phyloP scores from a whole-genome alignment of 2,113 vertebrate genomes.

The Sceloporus undulatus region DNA sequence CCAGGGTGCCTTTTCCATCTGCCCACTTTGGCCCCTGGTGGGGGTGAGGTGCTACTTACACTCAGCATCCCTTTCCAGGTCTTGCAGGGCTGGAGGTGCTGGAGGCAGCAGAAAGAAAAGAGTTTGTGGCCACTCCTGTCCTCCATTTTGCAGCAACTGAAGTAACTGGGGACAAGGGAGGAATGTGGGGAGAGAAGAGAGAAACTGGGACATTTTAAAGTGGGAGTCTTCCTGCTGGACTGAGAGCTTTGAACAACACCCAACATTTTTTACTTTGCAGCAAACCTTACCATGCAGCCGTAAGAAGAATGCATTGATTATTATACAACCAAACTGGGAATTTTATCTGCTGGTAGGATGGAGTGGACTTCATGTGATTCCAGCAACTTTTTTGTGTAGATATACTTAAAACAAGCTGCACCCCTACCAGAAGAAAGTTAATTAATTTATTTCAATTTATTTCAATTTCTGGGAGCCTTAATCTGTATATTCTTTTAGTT shows the following conservation, averaged over 20 bases:
- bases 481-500: background rate
- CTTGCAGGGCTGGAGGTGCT: no score
- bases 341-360: background rate
- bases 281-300: constrained; percentile 48
- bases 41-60: no score
- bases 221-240: background rate
- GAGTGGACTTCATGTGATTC: background rate
- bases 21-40: no score
- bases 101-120: no score
- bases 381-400: background rate
- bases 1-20: no score
- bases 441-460: no score
- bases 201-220: no score
- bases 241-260: background rate
- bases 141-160: no score
- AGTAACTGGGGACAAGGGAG: background rate
- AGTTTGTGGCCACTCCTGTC: no score
- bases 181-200: no score
- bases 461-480: background rate
- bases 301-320: constrained; percentile 35
- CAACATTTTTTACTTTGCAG: background rate
- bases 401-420: background rate
- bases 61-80: no score
- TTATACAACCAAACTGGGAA: background rate
- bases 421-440: background rate